These are phyloP conservation scores for Mamestra brassicae DNA, from an alignment of 2,888 invertebrate species.

Conservation along the genomic window DNA sequence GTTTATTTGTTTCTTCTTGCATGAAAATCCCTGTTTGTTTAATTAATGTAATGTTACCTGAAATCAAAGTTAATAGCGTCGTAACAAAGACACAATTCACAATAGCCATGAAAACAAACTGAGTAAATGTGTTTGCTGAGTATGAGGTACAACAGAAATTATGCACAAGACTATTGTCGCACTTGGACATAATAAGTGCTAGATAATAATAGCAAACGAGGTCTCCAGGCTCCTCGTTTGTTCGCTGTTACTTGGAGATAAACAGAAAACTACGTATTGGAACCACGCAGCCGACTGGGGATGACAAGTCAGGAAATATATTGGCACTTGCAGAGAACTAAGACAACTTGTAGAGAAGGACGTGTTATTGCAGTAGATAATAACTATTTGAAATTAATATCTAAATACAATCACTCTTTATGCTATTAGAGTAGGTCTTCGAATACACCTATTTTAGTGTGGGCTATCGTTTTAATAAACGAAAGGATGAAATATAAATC, in stretches of 20 bases:
- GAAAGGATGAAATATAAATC: neutral
- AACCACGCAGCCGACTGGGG: neutral
- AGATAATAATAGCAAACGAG: constrained; percentile 33
- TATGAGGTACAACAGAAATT: constrained; percentile 30
- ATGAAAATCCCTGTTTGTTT: neutral
- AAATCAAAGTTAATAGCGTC: neutral
- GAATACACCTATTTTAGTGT: neutral
- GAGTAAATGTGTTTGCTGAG: constrained; percentile 25
- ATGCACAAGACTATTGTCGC: constrained; percentile 29
- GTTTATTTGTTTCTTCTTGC: constrained; percentile 2
- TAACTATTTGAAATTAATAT: constrained; percentile 3
- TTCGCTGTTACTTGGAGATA: neutral
- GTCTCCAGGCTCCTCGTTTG: constrained; percentile 5
- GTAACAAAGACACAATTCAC: neutral
- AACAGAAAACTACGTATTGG: constrained; percentile 3
- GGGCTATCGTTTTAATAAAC: neutral
- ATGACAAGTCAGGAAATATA: constrained; percentile 18
- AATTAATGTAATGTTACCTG: neutral
- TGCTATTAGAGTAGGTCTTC: neutral
- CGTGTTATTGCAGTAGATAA: neutral
- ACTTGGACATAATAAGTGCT: constrained; percentile 27
- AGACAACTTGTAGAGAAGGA: neutral
- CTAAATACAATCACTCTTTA: neutral
- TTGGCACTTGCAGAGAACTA: neutral
- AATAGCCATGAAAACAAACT: constrained; percentile 23